phyloP scores from a whole-genome alignment of 2,113 vertebrate species.

The Athene noctua region DNA sequence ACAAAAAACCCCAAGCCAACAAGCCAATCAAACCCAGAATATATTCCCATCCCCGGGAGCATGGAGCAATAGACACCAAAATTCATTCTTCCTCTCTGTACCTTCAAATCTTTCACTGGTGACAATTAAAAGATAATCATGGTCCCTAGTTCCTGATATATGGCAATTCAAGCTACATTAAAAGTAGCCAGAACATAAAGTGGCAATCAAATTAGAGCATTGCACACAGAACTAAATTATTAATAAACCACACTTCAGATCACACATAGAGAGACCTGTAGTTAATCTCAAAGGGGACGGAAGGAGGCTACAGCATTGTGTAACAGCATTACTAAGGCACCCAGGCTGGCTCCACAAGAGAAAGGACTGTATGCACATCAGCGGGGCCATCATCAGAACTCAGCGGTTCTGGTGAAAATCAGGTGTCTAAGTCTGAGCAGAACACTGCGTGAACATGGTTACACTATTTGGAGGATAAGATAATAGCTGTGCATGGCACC shows the following conservation, averaged over 20 bases:
- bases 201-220: not conserved
- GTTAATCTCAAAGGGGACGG: not conserved
- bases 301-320: not conserved
- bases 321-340: not conserved
- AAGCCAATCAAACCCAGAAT: not conserved
- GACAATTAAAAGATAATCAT: not conserved
- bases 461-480: accelerated
- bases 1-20: not conserved
- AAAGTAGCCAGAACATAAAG: not conserved
- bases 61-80: not conserved
- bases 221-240: not conserved
- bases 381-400: accelerated
- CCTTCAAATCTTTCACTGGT: not conserved
- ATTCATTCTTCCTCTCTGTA: not conserved
- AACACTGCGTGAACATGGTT: accelerated
- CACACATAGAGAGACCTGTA: not conserved
- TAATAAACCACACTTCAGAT: not conserved
- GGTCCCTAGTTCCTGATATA: not conserved
- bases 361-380: not conserved
- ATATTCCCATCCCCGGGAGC: not conserved
- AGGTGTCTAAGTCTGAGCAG: too few relatives aligned
- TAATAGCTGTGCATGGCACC: not conserved
- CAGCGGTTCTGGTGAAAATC: accelerated
- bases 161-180: not conserved
- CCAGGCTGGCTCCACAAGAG: not conserved